Evolutionary conservation across 2,797 vertebrate genomes (phyloP).

Genomic region (Falco naumanni): DNA sequence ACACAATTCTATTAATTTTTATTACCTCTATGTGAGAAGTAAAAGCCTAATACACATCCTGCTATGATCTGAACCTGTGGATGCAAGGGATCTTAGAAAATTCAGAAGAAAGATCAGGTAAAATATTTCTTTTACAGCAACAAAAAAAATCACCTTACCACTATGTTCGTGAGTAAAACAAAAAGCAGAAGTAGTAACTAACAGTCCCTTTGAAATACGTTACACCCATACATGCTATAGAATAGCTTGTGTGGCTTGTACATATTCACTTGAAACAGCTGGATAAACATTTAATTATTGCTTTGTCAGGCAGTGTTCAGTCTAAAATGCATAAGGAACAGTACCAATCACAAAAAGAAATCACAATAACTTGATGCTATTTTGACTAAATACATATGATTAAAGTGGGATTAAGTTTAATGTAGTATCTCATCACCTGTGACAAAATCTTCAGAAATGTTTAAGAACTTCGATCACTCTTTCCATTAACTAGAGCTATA

Average conservation of each 20-base stretch:
- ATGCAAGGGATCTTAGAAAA: not conserved
- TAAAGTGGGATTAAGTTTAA: not conserved
- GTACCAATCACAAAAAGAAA: not conserved
- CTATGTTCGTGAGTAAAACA: not conserved
- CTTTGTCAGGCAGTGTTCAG: not conserved
- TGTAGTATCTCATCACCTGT: not conserved
- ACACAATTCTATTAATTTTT: not conserved
- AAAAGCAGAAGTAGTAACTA: not conserved
- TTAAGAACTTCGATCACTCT: not conserved
- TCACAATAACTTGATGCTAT: not conserved
- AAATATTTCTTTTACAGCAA: not conserved
- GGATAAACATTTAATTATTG: not conserved
- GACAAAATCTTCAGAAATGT: not conserved
- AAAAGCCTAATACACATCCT: not conserved
- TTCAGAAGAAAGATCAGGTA: not conserved
- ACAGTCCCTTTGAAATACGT: not conserved
- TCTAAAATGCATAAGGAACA: not conserved
- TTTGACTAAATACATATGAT: not conserved
- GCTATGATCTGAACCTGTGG: not conserved
- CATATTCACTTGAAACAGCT: not conserved
- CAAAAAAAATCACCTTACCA: not conserved
- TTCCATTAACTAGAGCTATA: not conserved
- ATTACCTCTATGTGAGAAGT: not conserved
- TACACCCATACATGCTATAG: not conserved
- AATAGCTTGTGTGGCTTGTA: not conserved